A percentile compares a stretch with the other conserved stretches of the same genome.
Evolutionary conservation across 2,888 invertebrate genomes (phyloP).

Genomic region (Dynastes grantii): DNA sequence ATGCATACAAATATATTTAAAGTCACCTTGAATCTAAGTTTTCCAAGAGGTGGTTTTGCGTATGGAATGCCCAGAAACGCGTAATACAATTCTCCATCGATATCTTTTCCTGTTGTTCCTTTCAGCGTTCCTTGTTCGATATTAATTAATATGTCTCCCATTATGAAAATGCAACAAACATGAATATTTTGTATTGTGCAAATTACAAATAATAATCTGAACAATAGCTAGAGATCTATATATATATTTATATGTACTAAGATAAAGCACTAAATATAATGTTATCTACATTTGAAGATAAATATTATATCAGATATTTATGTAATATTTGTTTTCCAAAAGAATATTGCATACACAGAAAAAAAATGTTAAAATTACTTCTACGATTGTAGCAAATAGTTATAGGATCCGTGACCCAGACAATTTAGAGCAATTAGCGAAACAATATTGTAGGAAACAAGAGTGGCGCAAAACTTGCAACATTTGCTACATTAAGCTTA

Average conservation of each 20-base stretch:
- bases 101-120: constrained; percentile 60
- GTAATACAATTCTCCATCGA: constrained; percentile 60
- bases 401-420: too few relatives aligned
- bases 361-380: too few relatives aligned
- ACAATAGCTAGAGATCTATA: not conserved
- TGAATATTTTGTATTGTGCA: not conserved
- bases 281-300: too few relatives aligned
- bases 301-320: too few relatives aligned
- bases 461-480: too few relatives aligned
- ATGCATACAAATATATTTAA: not conserved
- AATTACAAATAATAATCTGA: not conserved
- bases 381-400: too few relatives aligned
- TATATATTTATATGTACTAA: not conserved
- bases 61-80: constrained; percentile 68
- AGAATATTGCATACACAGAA: too few relatives aligned
- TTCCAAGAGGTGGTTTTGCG: constrained; percentile 67
- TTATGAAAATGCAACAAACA: not conserved
- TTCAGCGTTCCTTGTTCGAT: constrained; percentile 60
- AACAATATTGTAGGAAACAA: too few relatives aligned
- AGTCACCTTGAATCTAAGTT: constrained; percentile 66
- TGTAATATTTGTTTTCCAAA: too few relatives aligned
- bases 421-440: too few relatives aligned
- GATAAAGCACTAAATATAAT: too few relatives aligned
- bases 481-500: too few relatives aligned
- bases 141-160: constrained; percentile 9